Evolutionary conservation across 2,113 vertebrate genomes (phyloP).

Genomic region (Okapia johnstoni): DNA sequence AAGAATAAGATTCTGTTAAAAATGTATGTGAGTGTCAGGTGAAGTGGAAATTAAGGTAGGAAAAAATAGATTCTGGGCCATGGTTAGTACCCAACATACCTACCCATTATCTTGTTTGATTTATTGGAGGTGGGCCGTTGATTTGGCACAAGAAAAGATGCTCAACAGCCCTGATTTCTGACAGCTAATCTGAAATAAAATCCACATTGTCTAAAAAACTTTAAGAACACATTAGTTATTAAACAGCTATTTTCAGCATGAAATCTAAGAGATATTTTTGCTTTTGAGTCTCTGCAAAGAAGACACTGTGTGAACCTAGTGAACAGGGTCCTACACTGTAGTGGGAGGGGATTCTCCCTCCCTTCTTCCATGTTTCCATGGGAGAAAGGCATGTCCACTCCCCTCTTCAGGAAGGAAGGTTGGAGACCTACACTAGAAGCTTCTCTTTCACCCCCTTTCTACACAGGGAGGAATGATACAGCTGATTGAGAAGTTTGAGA

Average conservation of each 20-base stretch:
- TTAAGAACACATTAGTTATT: not conserved
- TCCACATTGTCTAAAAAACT: not conserved
- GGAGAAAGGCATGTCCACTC: not conserved
- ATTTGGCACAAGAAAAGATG: not conserved
- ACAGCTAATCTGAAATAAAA: not conserved
- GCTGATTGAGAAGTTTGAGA: not conserved
- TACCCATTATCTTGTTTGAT: not conserved
- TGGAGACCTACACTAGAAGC: not conserved
- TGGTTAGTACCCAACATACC: not conserved
- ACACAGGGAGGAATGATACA: not conserved
- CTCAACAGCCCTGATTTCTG: not conserved
- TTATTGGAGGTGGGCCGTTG: not conserved
- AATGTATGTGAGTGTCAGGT: not conserved
- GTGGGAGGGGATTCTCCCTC: not conserved
- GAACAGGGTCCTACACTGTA: not conserved
- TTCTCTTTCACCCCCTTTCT: not conserved
- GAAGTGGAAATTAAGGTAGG: not conserved
- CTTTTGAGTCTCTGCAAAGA: not conserved
- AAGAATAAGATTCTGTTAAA: not conserved
- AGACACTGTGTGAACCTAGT: not conserved
- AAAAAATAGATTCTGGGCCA: not conserved
- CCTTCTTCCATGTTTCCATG: not conserved
- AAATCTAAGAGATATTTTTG: not conserved
- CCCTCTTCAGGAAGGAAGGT: not conserved
- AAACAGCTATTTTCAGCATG: not conserved